Evolutionary conservation across 1,140 invertebrate genomes (phyloP).

Genomic region (Lordiphosa stackelbergi): DNA sequence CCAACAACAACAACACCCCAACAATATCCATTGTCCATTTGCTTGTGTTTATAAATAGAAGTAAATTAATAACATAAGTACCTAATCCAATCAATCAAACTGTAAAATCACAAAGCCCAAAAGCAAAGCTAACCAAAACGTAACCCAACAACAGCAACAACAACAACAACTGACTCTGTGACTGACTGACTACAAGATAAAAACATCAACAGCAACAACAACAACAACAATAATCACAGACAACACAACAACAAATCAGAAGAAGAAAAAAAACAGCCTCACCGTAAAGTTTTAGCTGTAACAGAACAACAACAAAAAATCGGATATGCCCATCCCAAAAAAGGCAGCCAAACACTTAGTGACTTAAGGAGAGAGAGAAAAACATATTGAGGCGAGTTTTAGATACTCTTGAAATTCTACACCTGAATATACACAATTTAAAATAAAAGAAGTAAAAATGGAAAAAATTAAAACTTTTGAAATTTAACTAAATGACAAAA

Average conservation of each 20-base stretch:
- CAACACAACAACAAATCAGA: slow-evolving; percentile 51
- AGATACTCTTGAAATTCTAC: slow-evolving; percentile 19
- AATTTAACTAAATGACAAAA: too few species aligned
- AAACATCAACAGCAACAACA: slow-evolving; percentile 60
- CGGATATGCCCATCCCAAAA: slow-evolving; percentile 75
- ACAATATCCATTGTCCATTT: slow-evolving; percentile 59
- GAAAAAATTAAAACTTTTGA: too few species aligned
- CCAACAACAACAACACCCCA: slow-evolving; percentile 18
- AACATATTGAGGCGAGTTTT: slow-evolving; percentile 20
- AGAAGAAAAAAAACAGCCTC: slow-evolving; percentile 41
- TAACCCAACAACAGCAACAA: slow-evolving; percentile 50
- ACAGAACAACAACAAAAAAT: slow-evolving; percentile 48
- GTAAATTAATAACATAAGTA: slow-evolving; percentile 76
- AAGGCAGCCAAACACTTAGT: slow-evolving; percentile 27
- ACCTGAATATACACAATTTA: too few species aligned
- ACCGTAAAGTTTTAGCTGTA: slow-evolving; percentile 27
- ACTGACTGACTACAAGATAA: slow-evolving; percentile 55
- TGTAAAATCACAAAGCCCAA: slow-evolving; percentile 70
- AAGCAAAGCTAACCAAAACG: slow-evolving; percentile 55
- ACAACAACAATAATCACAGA: slow-evolving; percentile 46
- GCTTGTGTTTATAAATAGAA: slow-evolving; percentile 74
- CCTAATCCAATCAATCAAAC: slow-evolving; percentile 76
- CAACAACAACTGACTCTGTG: slow-evolving; percentile 35
- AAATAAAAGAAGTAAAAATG: too few species aligned
- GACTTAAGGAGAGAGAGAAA: slow-evolving; percentile 8